Base-by-base conservation (phyloP, 2,113 vertebrate genomes). In the Pachycephala philippinensis region DNA sequence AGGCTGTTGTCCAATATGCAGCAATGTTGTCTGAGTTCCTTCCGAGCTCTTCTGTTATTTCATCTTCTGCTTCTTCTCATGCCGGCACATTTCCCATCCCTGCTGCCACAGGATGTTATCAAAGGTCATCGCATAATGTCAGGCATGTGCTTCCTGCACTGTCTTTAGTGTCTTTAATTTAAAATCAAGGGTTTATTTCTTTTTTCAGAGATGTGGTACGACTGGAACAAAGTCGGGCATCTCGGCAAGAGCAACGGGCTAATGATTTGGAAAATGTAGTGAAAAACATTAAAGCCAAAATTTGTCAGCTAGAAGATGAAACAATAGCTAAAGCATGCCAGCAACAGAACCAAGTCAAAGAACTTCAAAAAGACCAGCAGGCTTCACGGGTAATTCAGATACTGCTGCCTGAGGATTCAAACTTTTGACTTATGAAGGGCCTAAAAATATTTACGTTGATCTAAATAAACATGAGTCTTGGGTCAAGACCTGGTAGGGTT, bases 291-390 rank as follows among this genome's bases (percentile, higher is more conserved):
- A 99, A 98, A 96, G 92, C 93, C 94, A 98, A 98, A 97, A 98
- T 99, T 92, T 97, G 98, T 94, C 98, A 99, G 80, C 95, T 99
- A 93, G 99, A 99, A 96, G 98, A 99, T 84, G 97, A 98, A 63
- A 98, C 96, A 8, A 97, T 99, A 65, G 92, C 93, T 84, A 98
- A 98, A 80, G 98, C 97, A 26, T 98, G 95, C 53, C 98, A 98
- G 71, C 98, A 98, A 65, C 98, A 98, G 84, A 97, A 94, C 56
- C 94, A 95, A 92, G 95, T 98, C 31, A 97, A 96, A 85, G 98
- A 98, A 39, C 98, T 99, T 89, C 97, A 98, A 61, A 97, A 97
- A 90, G 98, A 99, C 33, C 98, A 98, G 35, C 92, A 93, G 57
- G 93, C 95, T 10, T 97, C 98, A 15, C 98, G 97, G 98, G 99